Evolutionary conservation across 2,113 vertebrate genomes (phyloP).

Genomic region (Dendrocopos noguchii): DNA sequence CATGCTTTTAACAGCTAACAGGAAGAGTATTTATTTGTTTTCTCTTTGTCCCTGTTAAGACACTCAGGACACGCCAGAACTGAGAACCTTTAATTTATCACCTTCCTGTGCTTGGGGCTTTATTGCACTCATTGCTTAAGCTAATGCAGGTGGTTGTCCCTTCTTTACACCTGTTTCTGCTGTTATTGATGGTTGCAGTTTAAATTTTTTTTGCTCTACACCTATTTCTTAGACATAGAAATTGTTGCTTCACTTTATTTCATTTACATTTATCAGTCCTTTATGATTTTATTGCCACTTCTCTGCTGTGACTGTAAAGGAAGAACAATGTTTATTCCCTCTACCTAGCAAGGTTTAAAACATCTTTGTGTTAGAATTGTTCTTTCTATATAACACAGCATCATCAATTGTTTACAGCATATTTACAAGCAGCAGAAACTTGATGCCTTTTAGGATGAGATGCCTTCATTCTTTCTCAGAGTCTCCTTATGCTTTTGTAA

Average conservation of each 20-base stretch:
- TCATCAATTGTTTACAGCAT: conserved; percentile 33
- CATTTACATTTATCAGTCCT: conserved; percentile 29
- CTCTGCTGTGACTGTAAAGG: conserved; percentile 6
- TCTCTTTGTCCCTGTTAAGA: conserved; percentile 41
- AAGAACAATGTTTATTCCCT: background rate
- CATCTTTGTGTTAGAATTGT: background rate
- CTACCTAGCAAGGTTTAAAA: conserved; percentile 27
- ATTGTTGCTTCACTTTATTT: conserved; percentile 35
- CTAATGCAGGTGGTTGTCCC: conserved; percentile 10
- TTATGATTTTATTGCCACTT: conserved; percentile 34
- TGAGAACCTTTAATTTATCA: conserved; percentile 67
- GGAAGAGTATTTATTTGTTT: conserved; percentile 46
- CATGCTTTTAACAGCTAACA: background rate
- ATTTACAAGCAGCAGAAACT: background rate
- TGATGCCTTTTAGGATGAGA: background rate
- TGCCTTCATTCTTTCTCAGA: background rate
- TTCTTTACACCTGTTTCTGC: conserved; percentile 44
- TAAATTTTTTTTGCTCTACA: background rate
- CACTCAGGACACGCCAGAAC: conserved; percentile 31
- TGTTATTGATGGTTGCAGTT: background rate
- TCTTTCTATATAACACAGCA: conserved; percentile 19
- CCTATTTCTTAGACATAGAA: background rate
- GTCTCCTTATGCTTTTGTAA: background rate
- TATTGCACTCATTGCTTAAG: conserved; percentile 40
- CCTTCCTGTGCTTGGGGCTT: conserved; percentile 15